Evolutionary conservation across 2,113 vertebrate species (phyloP).

Genomic region (Marcusenius ussheri): DNA sequence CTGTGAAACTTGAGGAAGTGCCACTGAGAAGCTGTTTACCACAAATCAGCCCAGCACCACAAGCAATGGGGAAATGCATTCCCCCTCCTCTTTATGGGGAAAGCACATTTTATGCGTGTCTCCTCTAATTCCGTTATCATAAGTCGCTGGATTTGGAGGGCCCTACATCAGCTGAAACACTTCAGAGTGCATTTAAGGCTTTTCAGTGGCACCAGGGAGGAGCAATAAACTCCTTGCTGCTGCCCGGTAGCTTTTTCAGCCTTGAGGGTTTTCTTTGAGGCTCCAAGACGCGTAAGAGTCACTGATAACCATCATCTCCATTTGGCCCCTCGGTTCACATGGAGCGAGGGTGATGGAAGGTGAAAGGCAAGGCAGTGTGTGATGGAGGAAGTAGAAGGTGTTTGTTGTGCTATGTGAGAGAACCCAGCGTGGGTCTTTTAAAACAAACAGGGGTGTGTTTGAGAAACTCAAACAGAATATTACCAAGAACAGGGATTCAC

Average conservation of each 20-base stretch:
- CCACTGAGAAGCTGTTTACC: neutral
- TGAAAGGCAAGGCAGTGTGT: neutral
- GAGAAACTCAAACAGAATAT: neutral
- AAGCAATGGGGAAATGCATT: neutral
- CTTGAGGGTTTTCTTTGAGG: neutral
- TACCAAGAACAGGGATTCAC: neutral
- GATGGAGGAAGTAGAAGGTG: neutral
- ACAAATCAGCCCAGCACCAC: neutral
- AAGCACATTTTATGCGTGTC: neutral
- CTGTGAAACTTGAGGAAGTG: neutral
- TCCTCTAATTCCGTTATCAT: neutral
- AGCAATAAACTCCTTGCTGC: neutral
- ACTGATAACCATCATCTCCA: neutral
- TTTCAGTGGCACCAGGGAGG: neutral
- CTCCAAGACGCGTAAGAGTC: neutral
- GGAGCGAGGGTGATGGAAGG: neutral
- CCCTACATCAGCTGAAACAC: constrained; percentile 21
- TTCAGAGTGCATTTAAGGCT: constrained; percentile 5
- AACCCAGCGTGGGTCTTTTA: neutral
- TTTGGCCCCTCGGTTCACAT: neutral
- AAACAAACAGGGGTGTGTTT: neutral
- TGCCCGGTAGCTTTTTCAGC: neutral
- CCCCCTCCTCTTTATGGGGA: neutral
- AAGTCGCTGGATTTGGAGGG: neutral
- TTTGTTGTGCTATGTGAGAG: neutral